Evolutionary conservation across 2,113 vertebrate species (phyloP).

Genomic region (Xyrauchen texanus): DNA sequence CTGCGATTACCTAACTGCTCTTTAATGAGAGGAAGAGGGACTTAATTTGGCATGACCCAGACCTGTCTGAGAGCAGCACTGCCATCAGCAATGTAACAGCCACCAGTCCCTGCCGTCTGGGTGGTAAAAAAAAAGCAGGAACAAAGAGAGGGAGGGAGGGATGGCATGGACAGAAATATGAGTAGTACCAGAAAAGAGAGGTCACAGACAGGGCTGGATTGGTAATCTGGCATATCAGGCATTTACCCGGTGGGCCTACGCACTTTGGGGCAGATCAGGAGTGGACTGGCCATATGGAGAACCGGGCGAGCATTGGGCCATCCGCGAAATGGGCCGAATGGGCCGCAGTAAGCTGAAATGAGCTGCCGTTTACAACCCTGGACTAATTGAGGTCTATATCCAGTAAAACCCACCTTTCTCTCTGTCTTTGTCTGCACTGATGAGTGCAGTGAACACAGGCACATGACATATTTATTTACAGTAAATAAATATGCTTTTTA

Average conservation of each 20-base stretch:
- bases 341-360: too few relatives aligned
- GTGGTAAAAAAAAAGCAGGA: background rate
- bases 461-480: too few relatives aligned
- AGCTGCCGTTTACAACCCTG: too few relatives aligned
- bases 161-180: background rate
- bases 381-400: background rate
- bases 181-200: slow-evolving; percentile 9
- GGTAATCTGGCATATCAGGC: too few relatives aligned
- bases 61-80: slow-evolving; percentile 44
- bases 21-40: slow-evolving; percentile 69
- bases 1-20: slow-evolving; percentile 64
- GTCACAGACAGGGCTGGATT: too few relatives aligned
- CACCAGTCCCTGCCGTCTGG: too few relatives aligned
- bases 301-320: too few relatives aligned
- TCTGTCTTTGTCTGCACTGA: background rate
- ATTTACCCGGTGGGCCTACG: too few relatives aligned
- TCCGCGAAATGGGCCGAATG: too few relatives aligned
- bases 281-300: too few relatives aligned
- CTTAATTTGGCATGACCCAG: slow-evolving; percentile 64
- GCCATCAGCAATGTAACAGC: background rate
- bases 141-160: background rate
- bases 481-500: background rate
- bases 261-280: too few relatives aligned
- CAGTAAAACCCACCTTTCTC: background rate
- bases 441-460: background rate